A percentile compares a stretch with the other conserved stretches of the same genome.
phyloP scores from a whole-genome alignment of 2,113 vertebrate genomes.

The Amazona vittata region DNA sequence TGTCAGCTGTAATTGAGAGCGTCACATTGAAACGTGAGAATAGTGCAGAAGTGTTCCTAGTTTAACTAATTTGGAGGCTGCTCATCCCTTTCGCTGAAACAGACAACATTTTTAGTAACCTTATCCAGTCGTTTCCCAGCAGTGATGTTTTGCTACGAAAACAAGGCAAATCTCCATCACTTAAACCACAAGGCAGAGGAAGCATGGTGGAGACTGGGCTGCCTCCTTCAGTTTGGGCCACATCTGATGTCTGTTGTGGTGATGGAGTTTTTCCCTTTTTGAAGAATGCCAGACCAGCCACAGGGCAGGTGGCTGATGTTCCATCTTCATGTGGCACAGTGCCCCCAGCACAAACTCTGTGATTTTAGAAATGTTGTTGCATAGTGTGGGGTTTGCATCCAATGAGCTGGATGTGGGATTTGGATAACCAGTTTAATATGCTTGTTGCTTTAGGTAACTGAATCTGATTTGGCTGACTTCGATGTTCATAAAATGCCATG shows the following conservation, averaged over 20 bases:
- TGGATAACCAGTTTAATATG: neutral
- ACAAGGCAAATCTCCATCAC: neutral
- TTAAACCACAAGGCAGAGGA: neutral
- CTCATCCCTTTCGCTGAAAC: neutral
- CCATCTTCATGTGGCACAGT: neutral
- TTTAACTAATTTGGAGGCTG: neutral
- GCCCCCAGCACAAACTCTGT: neutral
- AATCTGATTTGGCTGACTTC: neutral
- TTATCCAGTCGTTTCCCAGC: neutral
- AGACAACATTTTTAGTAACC: neutral
- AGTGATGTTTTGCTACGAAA: neutral
- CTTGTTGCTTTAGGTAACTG: neutral
- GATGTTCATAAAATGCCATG: neutral
- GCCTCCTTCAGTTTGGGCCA: neutral
- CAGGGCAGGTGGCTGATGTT: neutral
- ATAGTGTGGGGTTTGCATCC: neutral
- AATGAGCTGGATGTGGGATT: neutral
- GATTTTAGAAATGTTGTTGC: neutral
- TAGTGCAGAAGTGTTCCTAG: neutral
- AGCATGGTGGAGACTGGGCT: neutral
- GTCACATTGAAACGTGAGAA: neutral
- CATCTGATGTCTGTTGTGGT: neutral
- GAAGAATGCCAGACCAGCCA: neutral
- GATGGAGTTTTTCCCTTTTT: neutral
- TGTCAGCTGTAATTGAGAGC: slow-evolving; percentile 44